Evolutionary conservation across 1,140 invertebrate species (phyloP).

Genomic region (Diprion similis): DNA sequence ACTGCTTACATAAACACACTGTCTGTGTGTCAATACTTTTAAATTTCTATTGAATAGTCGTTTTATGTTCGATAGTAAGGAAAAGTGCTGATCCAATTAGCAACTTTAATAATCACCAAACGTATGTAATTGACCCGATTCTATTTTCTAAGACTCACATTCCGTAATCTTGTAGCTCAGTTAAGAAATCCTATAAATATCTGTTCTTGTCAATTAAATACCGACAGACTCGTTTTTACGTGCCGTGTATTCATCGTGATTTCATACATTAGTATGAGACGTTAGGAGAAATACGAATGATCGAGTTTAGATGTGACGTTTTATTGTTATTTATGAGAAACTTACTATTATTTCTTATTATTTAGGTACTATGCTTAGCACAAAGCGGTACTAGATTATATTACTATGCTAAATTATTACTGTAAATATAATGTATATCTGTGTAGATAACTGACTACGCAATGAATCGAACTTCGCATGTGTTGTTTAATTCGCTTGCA

Average conservation of each 20-base stretch:
- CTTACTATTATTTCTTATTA: neutral
- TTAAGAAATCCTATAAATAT: neutral
- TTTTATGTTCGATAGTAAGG: neutral
- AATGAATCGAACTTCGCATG: neutral
- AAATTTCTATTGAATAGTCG: neutral
- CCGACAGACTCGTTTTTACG: neutral
- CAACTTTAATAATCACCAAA: neutral
- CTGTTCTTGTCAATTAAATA: neutral
- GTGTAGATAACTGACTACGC: neutral
- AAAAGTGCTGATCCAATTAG: neutral
- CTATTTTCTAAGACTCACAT: neutral
- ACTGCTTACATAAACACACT: neutral
- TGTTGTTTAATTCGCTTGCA: neutral
- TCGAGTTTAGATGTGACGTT: neutral
- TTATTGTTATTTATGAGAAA: neutral
- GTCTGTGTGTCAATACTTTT: neutral
- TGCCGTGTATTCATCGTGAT: neutral
- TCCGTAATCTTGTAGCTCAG: neutral
- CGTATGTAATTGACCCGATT: neutral
- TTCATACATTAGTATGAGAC: neutral
- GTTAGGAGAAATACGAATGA: neutral
- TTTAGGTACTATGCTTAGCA: neutral
- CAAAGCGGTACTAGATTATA: neutral
- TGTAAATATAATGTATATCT: slow-evolving; percentile 22
- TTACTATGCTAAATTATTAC: slow-evolving; percentile 23